Percentiles rank a stretch among this genome's conserved stretches.
These are phyloP conservation scores for Sepiola atlantica DNA, from an alignment of 2,888 invertebrate species.

Conservation along the genomic window DNA sequence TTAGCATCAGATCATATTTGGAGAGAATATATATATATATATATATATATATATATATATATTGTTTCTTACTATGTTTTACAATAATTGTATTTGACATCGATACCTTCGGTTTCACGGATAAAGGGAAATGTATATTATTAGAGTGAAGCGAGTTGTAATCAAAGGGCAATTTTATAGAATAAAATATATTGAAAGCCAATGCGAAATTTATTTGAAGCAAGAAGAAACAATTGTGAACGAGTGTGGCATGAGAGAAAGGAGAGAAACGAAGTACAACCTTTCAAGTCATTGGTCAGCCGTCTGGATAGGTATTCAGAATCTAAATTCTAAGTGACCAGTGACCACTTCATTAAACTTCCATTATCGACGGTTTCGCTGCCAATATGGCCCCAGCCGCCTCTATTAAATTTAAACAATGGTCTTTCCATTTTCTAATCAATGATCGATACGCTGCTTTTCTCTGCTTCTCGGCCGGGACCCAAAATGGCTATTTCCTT, in stretches of 20 bases:
- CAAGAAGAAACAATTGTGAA: background rate
- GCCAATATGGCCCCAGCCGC: background rate
- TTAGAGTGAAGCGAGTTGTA: too few relatives aligned
- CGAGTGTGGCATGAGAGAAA: background rate
- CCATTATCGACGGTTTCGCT: background rate
- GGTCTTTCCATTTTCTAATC: background rate
- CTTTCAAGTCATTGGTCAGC: slow-evolving; percentile 1
- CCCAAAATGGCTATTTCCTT: background rate
- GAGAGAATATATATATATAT: too few relatives aligned
- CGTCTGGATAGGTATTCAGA: background rate
- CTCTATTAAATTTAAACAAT: background rate
- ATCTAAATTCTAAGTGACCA: slow-evolving; percentile 32
- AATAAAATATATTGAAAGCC: too few relatives aligned
- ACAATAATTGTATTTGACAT: too few relatives aligned
- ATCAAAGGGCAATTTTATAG: too few relatives aligned
- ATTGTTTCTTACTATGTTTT: too few relatives aligned
- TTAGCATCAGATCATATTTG: too few relatives aligned
- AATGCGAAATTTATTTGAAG: too few relatives aligned
- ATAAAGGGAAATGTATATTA: too few relatives aligned
- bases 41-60: too few relatives aligned
- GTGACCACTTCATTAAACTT: slow-evolving; percentile 20
- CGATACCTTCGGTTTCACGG: too few relatives aligned
- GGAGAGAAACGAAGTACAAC: background rate
- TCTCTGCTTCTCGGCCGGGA: background rate
- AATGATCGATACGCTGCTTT: background rate